A percentile compares a stretch with the other conserved stretches of the same genome.
Conservation (phyloP, 1,140 invertebrate species). For the Diorhabda carinulata region DNA sequence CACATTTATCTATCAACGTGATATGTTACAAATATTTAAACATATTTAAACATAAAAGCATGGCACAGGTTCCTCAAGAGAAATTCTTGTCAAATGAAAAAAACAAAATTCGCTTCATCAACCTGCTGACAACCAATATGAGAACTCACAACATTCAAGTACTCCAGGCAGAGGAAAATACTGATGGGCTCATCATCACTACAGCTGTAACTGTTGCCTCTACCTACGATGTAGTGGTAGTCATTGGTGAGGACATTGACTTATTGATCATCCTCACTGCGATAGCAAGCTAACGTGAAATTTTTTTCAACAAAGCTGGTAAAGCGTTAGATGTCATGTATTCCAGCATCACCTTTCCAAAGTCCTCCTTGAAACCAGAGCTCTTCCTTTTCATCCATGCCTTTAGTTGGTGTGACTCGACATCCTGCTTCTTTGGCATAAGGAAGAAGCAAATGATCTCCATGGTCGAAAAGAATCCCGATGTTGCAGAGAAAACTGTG, state of each 20-base stretch:
- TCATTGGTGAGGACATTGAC: background rate
- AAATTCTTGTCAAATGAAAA: too few species aligned
- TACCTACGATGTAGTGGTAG: background rate
- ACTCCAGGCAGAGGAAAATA: background rate
- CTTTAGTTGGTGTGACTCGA: slow-evolving; percentile 5
- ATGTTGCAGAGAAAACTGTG: background rate
- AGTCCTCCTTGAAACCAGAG: slow-evolving; percentile 9
- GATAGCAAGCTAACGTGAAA: too few species aligned
- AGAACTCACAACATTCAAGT: too few species aligned
- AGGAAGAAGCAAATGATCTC: background rate
- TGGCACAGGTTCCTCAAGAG: too few species aligned
- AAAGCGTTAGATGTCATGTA: too few species aligned
- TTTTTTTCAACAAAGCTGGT: too few species aligned
- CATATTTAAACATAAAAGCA: too few species aligned
- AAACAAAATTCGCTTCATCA: too few species aligned
- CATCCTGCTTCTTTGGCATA: slow-evolving; percentile 18
- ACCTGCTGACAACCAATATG: too few species aligned
- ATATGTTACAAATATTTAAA: too few species aligned
- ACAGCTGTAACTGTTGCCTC: background rate
- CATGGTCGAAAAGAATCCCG: background rate
- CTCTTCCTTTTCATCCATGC: slow-evolving; percentile 8
- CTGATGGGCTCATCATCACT: background rate
- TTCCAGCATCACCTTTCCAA: too few species aligned
- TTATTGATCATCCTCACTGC: background rate
- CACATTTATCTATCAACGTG: too few species aligned